These are phyloP conservation scores for Zapornia atra DNA, from an alignment of 2,113 vertebrate genomes.

Conservation along the genomic window DNA sequence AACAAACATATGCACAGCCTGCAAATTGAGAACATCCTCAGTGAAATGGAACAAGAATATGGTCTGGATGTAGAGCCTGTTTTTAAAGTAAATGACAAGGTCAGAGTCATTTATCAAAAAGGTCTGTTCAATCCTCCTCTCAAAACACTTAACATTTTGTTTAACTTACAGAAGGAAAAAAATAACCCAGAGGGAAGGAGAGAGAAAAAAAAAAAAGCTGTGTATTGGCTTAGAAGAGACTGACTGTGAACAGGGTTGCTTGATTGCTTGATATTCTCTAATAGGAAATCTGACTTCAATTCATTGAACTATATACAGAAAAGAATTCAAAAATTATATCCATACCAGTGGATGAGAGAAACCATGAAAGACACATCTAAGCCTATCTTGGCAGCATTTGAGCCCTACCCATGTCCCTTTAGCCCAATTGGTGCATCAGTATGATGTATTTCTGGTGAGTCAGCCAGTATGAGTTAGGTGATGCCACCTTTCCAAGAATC, in stretches of 20 bases:
- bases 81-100: neutral
- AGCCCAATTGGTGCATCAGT: no score
- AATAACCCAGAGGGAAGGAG: neutral
- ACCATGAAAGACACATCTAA: neutral
- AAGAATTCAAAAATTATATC: neutral
- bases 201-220: neutral
- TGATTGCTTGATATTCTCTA: neutral
- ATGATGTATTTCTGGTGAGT: neutral
- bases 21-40: neutral
- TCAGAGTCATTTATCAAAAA: neutral
- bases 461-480: neutral
- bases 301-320: neutral
- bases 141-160: neutral
- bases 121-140: neutral
- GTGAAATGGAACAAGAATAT: neutral
- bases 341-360: neutral
- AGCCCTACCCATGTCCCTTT: neutral
- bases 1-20: neutral
- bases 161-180: neutral
- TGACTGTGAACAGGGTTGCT: neutral
- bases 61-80: neutral
- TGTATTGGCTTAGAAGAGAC: neutral
- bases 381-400: neutral
- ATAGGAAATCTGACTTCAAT: neutral
- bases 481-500: neutral